phyloP scores from a whole-genome alignment of 1,140 invertebrate species.

The Lordiphosa clarofinis region DNA sequence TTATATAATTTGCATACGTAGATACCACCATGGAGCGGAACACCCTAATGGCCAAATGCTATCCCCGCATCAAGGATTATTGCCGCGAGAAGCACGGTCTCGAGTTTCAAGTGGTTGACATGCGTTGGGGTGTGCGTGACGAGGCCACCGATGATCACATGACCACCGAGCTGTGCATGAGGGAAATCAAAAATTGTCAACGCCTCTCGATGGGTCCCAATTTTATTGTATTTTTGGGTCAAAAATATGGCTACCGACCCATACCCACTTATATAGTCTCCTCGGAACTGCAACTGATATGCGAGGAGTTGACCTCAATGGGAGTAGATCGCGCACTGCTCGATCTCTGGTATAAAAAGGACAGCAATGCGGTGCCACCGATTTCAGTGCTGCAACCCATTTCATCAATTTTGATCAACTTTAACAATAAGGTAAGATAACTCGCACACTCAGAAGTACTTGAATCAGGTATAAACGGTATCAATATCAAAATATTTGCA shows the following conservation, averaged over 20 bases:
- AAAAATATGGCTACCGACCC: slow-evolving; percentile 98
- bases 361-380: slow-evolving; percentile 95
- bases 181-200: slow-evolving; percentile 98
- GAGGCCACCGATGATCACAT: slow-evolving; percentile 99
- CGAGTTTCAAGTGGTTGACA: slow-evolving; percentile 99
- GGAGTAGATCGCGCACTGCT: slow-evolving; percentile 91
- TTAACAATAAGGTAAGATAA: slow-evolving; percentile 94
- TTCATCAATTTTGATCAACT: slow-evolving; percentile 97
- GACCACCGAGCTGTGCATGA: slow-evolving; percentile 98
- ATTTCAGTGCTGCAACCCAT: slow-evolving; percentile 97
- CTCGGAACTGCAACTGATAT: slow-evolving; percentile 93
- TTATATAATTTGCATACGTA: slow-evolving; percentile 79
- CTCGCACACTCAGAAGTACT: not conserved
- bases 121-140: slow-evolving; percentile 97
- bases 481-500: too few species aligned
- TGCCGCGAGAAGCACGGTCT: slow-evolving; percentile 97
- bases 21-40: slow-evolving; percentile 99
- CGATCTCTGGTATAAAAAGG: slow-evolving; percentile 97
- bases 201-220: slow-evolving; percentile 98
- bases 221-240: slow-evolving; percentile 98
- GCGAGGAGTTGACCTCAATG: slow-evolving; percentile 81
- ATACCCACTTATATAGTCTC: slow-evolving; percentile 97
- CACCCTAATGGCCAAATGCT: slow-evolving; percentile 98
- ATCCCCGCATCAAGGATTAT: slow-evolving; percentile 97
- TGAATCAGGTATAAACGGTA: too few species aligned